Conservation (phyloP, 2,888 invertebrate species). For the Drosophila subsilvestris region DNA sequence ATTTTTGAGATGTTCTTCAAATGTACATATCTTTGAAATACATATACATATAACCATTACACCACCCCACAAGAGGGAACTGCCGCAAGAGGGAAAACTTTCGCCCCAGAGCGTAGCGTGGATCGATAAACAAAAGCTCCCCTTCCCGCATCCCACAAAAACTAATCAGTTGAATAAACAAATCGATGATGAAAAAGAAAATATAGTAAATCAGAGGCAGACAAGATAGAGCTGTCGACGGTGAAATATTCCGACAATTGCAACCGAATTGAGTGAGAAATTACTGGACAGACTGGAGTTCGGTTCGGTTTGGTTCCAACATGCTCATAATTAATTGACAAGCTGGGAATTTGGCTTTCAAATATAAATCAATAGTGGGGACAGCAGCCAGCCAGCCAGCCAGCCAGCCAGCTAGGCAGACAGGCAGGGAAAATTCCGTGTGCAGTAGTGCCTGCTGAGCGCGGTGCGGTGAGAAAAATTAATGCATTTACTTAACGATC, state of each 20-base stretch:
- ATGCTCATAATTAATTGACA: constrained; percentile 67
- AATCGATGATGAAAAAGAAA: constrained; percentile 28
- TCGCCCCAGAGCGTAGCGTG: constrained; percentile 27
- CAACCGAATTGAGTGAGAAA: constrained; percentile 57
- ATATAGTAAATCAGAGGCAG: constrained; percentile 36
- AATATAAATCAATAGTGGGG: constrained; percentile 52
- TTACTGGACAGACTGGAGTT: constrained; percentile 27
- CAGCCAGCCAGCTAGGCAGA: not conserved
- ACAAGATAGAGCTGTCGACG: constrained; percentile 36
- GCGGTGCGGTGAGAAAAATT: constrained; percentile 45
- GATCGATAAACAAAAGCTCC: constrained; percentile 48
- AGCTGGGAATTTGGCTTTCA: constrained; percentile 41
- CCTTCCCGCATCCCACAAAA: constrained; percentile 10
- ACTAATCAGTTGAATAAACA: constrained; percentile 66
- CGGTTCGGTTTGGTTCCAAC: constrained; percentile 23
- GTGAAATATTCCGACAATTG: constrained; percentile 42
- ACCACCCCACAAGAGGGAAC: constrained; percentile 5
- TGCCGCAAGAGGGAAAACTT: constrained; percentile 7
- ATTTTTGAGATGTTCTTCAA: not conserved
- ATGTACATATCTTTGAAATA: not conserved
- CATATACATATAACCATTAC: not conserved
- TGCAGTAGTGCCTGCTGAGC: constrained; percentile 32
- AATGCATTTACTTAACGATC: constrained; percentile 73
- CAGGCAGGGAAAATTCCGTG: constrained; percentile 13
- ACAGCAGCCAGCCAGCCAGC: constrained; percentile 16